Conservation (phyloP, 2,797 vertebrate species). For the Cyprinodon diabolis region DNA sequence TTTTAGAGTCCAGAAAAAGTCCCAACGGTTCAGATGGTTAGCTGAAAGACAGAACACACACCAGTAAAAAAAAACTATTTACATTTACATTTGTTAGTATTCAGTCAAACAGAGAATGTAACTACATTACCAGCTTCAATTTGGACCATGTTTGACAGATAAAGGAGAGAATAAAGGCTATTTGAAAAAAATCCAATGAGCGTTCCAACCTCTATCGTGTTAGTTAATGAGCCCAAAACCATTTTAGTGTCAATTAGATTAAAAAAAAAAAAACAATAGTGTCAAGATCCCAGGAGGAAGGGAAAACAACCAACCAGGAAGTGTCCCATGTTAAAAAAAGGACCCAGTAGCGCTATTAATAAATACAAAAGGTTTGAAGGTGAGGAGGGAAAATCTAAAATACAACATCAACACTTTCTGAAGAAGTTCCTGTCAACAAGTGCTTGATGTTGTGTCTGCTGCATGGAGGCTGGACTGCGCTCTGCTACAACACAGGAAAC, state of each 20-base stretch:
- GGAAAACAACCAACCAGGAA: slow-evolving; percentile 58
- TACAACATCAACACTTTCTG: slow-evolving; percentile 57
- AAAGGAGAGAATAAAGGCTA: slow-evolving; percentile 30
- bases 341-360: slow-evolving; percentile 67
- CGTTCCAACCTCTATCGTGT: slow-evolving; percentile 39
- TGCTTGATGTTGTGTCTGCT: slow-evolving; percentile 85
- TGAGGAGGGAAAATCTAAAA: slow-evolving; percentile 40
- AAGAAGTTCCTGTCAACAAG: slow-evolving; percentile 82
- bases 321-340: slow-evolving; percentile 64
- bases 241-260: slow-evolving; percentile 66
- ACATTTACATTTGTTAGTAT: slow-evolving; percentile 66
- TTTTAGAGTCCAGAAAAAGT: slow-evolving; percentile 79
- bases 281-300: slow-evolving; percentile 58
- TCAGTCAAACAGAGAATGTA: slow-evolving; percentile 44
- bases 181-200: slow-evolving; percentile 21
- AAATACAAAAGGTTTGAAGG: slow-evolving; percentile 64
- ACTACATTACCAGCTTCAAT: slow-evolving; percentile 29
- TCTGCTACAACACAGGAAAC: slow-evolving; percentile 85
- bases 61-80: slow-evolving; percentile 66
- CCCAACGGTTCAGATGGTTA: slow-evolving; percentile 88
- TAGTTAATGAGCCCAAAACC: slow-evolving; percentile 66
- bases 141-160: slow-evolving; percentile 34
- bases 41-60: slow-evolving; percentile 84
- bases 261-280: slow-evolving; percentile 63
- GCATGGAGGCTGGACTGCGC: slow-evolving; percentile 81